Evolutionary conservation across 2,888 invertebrate genomes (phyloP), one percentile per base, ranked within the genome.

Genomic region (Hofmannophila pseudospretella): DNA sequence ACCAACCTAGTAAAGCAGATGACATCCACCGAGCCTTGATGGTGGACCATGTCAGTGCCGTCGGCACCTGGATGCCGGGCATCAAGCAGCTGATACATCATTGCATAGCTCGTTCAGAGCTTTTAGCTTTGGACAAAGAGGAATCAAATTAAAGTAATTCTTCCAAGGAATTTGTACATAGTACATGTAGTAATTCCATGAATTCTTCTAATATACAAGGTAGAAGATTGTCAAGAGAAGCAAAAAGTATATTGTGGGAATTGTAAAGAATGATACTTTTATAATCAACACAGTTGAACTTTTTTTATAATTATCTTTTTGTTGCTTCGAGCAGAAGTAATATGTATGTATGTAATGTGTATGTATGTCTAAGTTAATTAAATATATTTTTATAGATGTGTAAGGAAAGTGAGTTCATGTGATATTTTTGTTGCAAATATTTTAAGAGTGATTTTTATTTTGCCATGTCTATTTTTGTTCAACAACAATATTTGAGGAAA

Each of bases 61-160:
- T 90, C 1, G 87, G 88, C 32, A 74, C 76, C 1, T 91, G 91
- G 90, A 90, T 91, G 87, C 86, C 90, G 0, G 90, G 89, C 27
- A 77, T 91, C 16, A 88, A 90, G 51, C 89, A 90, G 41, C 69
- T 91, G 1, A 88, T 91, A 40, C 81, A 88, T 45, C 78, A 84
- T 45, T 79, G 72, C 44, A 70, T 77, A 42, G 84, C 85, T 36
- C 69, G 78, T 10, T 64, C 69, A 12, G 86, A 86, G 53, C 57
- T 86, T 10, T 44, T 86, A n/a, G 67, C 76, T 26, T 72, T 86
- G 28, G 85, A 85, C 37, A 76, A 78, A 37, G 73, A 80, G 37
- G 65, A 63, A 49, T 7, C 3, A 16, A 16, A 5, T 16, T n/a
- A n/a, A n/a, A n/a, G n/a, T n/a, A n/a, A n/a, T n/a, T n/a, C n/a